Base-by-base conservation (phyloP, 2,113 vertebrate species). In the Motacilla alba region DNA sequence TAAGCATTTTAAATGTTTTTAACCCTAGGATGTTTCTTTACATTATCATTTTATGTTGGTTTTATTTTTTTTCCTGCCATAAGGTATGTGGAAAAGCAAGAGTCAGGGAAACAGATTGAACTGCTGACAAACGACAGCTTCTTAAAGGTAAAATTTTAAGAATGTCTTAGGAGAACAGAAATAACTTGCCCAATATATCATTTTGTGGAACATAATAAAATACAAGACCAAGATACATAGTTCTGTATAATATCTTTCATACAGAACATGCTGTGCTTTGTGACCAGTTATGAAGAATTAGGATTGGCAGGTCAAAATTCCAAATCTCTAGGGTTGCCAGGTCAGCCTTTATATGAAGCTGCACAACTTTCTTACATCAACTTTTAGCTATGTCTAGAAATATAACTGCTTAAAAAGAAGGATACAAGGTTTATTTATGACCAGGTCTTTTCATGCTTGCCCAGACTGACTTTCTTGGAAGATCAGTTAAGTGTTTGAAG, bases 61-160 rank as follows among this genome's bases (percentile, higher is more conserved):
- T 64, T 69, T 69, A 16, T 16, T 59, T 90, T 67, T 89, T 92
- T 90, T 49, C 87, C 95, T 94, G 83, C 66, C 92, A 11, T 89
- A 89, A 99, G 99, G 75, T 99, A 98, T 75, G 98, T 99, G 79
- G 99, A 99, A 97, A 90, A 94, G 75, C 98, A 99, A 73, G 97
- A 96, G 66, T 92, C 98, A 62, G 97, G 98, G 91, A 98, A 98
- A 53, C 99, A 99, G 94, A 89, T 98, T 63, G 94, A 95, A 23
- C 97, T 99, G 28, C 96, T 98, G 85, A 99, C 98, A 3, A 95
- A 94, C 89, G 98, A 99, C 43, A 74, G 27, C 74, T 96, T 96
- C 97, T 97, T 99, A 95, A 99, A 99, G 99, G 99, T 99, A 98
- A 91, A 68, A 66, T 44, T 59, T 90, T 28, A 63, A 80, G 30